Conservation (phyloP, 2,113 vertebrate genomes). For the Elgaria multicarinata region DNA sequence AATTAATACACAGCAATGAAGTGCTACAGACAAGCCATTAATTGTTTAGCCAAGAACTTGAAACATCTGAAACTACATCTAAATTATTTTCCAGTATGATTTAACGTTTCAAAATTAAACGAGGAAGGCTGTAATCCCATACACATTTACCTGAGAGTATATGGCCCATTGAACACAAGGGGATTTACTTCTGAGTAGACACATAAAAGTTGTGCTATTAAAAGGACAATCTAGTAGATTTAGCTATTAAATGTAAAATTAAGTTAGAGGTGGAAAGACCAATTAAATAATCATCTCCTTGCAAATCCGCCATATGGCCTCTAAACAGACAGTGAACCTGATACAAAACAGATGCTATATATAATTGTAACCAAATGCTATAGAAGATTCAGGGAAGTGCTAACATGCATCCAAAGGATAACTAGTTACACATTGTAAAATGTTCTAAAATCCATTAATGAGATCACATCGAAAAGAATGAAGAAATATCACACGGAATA, state of each 20-base stretch:
- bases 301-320: background rate
- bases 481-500: constrained; percentile 5
- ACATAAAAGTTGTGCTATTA: background rate
- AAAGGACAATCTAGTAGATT: background rate
- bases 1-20: too few species aligned
- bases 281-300: constrained; percentile 42
- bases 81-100: background rate
- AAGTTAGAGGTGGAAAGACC: constrained; percentile 28
- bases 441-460: constrained; percentile 24
- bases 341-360: constrained; percentile 45
- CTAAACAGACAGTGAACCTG: background rate
- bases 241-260: constrained; percentile 12
- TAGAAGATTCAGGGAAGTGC: constrained; percentile 10
- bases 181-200: background rate
- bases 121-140: background rate
- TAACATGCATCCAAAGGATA: background rate
- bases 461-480: constrained; percentile 27
- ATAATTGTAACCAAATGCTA: constrained; percentile 11
- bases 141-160: background rate
- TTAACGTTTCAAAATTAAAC: background rate
- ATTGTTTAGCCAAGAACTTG: constrained; percentile 27
- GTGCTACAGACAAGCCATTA: background rate
- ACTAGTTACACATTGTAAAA: constrained; percentile 22
- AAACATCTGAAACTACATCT: constrained; percentile 14
- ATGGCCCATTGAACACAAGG: background rate